Base-by-base conservation (phyloP, 2,888 invertebrate genomes). In the Hesperia comma region DNA sequence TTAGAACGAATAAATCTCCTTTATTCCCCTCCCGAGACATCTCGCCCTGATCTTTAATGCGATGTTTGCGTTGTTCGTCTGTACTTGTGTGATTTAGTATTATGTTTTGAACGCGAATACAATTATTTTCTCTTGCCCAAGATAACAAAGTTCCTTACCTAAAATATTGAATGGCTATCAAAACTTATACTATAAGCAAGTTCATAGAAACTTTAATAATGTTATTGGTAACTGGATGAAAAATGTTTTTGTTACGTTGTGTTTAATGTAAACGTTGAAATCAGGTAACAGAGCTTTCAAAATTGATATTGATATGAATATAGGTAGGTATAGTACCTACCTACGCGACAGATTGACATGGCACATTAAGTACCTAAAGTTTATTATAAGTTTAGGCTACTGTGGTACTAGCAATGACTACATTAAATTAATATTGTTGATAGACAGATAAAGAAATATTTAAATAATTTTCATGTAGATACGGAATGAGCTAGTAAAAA, bases 11-110 rank as follows among this genome's bases (percentile, higher is more conserved):
- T 92, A 92, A 90, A 92, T 90, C 90, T 86, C 73, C 80, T 90
- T 90, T 90, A 90, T 91, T 84, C 79, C 77, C 78, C 84, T 81
- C 78, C 82, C 77, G 84, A 84, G 89, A 89, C 88, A 85, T 89
- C 86, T 80, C 85, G 84, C 85, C 84, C 88, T 88, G 89, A 90
- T 89, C 88, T 90, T 92, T 91, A 91, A 90, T 91, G 85, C 79
- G 86, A 87, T 91, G 90, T 91, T 91, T 91, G 87, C 82, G 83
- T 83, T 87, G 82, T 78, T 86, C 73, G 70, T 72, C 73, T 82
- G 82, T 86, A 83, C 85, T 81, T 84, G 74, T 68, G 79, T 88
- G 88, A 92, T 88, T 87, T 89, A 90, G 74, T 81, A 78, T 82
- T 83, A 86, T 88, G 77, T 82, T 82, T 84, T 85, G 83, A 77